phyloP scores from a whole-genome alignment of 2,888 invertebrate species.

The Nemotelus pantherinus region DNA sequence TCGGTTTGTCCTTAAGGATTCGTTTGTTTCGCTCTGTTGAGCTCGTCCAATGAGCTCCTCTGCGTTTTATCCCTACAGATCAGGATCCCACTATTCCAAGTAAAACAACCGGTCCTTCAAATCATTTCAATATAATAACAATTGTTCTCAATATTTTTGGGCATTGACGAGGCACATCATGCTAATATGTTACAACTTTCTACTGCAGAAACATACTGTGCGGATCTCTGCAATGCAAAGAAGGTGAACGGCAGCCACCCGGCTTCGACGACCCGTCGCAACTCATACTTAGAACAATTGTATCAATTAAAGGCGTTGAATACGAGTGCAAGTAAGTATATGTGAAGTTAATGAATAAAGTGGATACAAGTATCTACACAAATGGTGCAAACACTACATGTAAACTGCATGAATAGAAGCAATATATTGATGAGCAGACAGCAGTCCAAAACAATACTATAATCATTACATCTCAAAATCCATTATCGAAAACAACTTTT shows the following conservation, averaged over 20 bases:
- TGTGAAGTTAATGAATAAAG: neutral
- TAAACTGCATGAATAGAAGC: no score
- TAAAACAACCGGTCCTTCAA: conserved; percentile 12
- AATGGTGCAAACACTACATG: no score
- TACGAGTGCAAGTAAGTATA: conserved; percentile 95
- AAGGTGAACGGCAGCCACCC: conserved; percentile 84
- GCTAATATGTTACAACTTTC: conserved; percentile 20
- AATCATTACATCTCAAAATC: no score
- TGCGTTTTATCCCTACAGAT: neutral
- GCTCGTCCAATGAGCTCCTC: neutral
- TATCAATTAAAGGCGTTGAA: conserved; percentile 87
- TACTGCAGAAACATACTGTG: conserved; percentile 84
- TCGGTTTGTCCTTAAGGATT: neutral
- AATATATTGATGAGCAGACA: no score
- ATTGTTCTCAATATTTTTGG: conserved; percentile 38
- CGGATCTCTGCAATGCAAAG: conserved; percentile 94
- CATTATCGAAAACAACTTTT: no score
- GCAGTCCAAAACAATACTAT: no score
- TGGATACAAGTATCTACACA: neutral
- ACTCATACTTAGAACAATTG: conserved; percentile 86
- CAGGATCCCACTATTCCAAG: neutral
- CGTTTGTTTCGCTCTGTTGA: neutral
- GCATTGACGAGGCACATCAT: neutral
- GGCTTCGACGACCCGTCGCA: conserved; percentile 75
- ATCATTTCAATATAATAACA: conserved; percentile 35